Base-by-base conservation (phyloP, 2,797 vertebrate genomes). In the Phataginus tricuspis region DNA sequence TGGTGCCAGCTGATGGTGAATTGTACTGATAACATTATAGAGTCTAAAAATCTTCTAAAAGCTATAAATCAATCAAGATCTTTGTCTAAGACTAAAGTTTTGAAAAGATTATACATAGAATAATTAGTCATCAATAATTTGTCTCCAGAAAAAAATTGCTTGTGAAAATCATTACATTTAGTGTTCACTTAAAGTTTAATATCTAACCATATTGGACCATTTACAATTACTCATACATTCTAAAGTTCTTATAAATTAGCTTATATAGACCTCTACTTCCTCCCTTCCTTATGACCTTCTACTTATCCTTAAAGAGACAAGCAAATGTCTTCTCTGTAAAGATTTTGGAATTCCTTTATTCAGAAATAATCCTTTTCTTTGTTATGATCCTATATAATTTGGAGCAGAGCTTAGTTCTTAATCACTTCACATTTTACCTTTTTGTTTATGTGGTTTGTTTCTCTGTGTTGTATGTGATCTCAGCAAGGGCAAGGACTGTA, bases 101-200 rank as follows among this genome's bases (percentile, higher is more conserved):
- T n/a, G 8, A 64, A 69, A 83, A 86, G 57, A 37, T 80, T 27
- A 64, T 45, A 45, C 2, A 31, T 23, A 49, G 27, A 79, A 82
- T 69, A 86, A 31, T 21, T 53, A 42, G 10, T 45, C 16, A 75
- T 61, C 31, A 88, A 34, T 68, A 88, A 79, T 11, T 86, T 80
- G 4, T 23, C 42, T 59, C 16, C 69, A 29, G 69, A 78, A 92
- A 75, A 79, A 34, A 42, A 25, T 89, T 93, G 3, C 13, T 82
- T 86, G 12, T 74, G 61, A 61, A 61, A 95, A 89, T 74, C 4
- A 74, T 68, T 57, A 64, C 9, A 71, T 74, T 94, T 94, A 75
- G 51, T 90, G 27, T 75, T 94, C 53, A 92, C 49, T 92, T 83
- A 79, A 79, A 61, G 12, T 71, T 86, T 84, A 25, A 92, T 78